phyloP scores from a whole-genome alignment of 2,888 invertebrate species.

The Drosophila conformis region DNA sequence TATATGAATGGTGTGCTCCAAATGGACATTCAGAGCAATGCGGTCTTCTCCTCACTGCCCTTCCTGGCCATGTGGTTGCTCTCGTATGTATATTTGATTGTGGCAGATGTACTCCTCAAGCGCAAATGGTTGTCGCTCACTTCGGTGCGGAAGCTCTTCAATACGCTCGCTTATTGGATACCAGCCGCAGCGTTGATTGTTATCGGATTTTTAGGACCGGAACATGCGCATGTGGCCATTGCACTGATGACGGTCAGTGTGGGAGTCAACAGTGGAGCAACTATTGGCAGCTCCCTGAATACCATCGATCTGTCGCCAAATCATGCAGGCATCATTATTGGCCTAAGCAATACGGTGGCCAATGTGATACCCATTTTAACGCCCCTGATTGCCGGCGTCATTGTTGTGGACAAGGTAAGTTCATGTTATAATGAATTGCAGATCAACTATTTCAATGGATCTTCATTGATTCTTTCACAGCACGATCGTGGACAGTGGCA shows the following conservation, averaged over 20 bases:
- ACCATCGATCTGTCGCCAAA: conserved; percentile 88
- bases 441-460: neutral
- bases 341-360: conserved; percentile 87
- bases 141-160: conserved; percentile 72
- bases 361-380: conserved; percentile 88
- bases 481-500: conserved; percentile 88
- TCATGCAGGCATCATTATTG: conserved; percentile 88
- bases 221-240: conserved; percentile 84
- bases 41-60: conserved; percentile 86
- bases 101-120: conserved; percentile 85
- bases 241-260: conserved; percentile 86
- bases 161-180: conserved; percentile 83
- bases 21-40: conserved; percentile 87
- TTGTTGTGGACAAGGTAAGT: conserved; percentile 85
- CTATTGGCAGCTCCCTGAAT: conserved; percentile 86
- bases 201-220: conserved; percentile 85
- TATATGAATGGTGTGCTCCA: conserved; percentile 88
- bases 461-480: conserved; percentile 23
- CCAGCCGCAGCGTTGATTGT: conserved; percentile 86
- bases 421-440: conserved; percentile 56
- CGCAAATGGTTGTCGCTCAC: conserved; percentile 83
- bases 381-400: conserved; percentile 86
- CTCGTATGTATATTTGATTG: conserved; percentile 85
- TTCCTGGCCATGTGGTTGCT: conserved; percentile 86
- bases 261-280: conserved; percentile 83